These are phyloP conservation scores for Stichodactyla helianthus DNA, from an alignment of 64 coral and sea anemone genomes.

Conservation along the genomic window DNA sequence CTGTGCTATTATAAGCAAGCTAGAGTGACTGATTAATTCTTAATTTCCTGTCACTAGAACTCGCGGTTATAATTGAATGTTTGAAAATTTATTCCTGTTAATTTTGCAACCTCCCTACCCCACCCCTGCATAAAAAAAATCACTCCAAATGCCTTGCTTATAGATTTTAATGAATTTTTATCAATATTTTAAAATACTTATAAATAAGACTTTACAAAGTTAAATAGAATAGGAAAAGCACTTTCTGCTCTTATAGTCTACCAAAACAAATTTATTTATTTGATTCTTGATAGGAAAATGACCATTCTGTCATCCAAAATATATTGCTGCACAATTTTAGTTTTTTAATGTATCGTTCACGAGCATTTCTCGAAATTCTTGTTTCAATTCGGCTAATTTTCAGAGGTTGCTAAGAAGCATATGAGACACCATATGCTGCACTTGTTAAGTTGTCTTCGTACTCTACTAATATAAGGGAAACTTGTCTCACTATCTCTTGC, in stretches of 20 bases:
- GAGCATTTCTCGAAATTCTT: background rate
- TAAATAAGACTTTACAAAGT: background rate
- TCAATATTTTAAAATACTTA: background rate
- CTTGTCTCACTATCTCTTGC: background rate
- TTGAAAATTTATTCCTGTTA: too few relatives aligned
- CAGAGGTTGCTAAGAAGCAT: background rate
- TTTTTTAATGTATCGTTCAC: background rate
- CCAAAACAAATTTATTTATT: background rate
- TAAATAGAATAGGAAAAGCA: background rate
- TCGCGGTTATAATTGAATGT: background rate
- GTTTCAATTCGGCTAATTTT: background rate
- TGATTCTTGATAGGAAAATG: background rate
- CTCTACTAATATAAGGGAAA: background rate
- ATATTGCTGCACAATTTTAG: background rate
- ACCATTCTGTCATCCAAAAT: background rate
- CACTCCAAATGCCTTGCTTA: background rate
- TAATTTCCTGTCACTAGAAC: too few relatives aligned
- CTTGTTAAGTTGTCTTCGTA: background rate
- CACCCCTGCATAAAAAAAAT: background rate
- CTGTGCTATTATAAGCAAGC: too few relatives aligned
- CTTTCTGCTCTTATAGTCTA: background rate
- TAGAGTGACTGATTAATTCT: too few relatives aligned
- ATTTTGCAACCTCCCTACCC: too few relatives aligned
- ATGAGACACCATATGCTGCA: background rate
- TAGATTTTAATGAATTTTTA: background rate